phyloP scores from a whole-genome alignment of 2,797 vertebrate genomes.

The Steatocranus sp. region DNA sequence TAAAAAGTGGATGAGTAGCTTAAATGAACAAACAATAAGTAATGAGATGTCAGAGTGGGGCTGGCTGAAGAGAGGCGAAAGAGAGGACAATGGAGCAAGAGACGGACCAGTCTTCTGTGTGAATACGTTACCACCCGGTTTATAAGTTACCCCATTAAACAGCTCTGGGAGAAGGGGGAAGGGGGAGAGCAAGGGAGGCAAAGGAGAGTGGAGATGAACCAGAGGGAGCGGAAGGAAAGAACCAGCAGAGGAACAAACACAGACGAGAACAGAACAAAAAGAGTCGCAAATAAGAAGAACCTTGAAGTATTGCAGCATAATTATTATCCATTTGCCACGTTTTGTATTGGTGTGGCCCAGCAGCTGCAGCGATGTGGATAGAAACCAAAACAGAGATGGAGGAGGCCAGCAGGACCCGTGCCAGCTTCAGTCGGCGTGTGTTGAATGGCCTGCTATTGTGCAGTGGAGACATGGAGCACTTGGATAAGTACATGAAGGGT shows the following conservation, averaged over 20 bases:
- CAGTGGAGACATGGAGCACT: constrained; percentile 67
- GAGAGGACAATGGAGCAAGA: not conserved
- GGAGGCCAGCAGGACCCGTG: not conserved
- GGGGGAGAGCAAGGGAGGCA: not conserved
- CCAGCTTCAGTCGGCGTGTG: not conserved
- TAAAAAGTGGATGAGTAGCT: constrained; percentile 40
- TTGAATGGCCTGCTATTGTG: constrained; percentile 43
- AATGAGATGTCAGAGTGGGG: not conserved
- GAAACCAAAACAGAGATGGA: constrained; percentile 33
- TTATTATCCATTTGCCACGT: not conserved
- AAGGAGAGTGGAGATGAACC: not conserved
- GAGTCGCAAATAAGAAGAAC: not conserved
- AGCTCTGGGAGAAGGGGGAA: not conserved
- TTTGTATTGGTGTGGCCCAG: not conserved
- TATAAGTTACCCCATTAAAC: constrained; percentile 30
- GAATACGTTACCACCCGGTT: constrained; percentile 33
- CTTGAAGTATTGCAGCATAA: not conserved
- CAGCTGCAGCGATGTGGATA: constrained; percentile 39
- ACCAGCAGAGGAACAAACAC: not conserved
- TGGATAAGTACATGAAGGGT: constrained; percentile 66
- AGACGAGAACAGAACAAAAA: not conserved
- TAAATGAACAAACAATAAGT: constrained; percentile 17
- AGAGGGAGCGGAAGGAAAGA: not conserved
- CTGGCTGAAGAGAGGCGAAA: not conserved
- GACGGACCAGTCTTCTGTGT: not conserved